Percentiles rank a stretch among this genome's conserved stretches.
These are phyloP conservation scores for Caenorhabditis tropicalis DNA, from an alignment of 1,140 invertebrate species.

Conservation along the genomic window DNA sequence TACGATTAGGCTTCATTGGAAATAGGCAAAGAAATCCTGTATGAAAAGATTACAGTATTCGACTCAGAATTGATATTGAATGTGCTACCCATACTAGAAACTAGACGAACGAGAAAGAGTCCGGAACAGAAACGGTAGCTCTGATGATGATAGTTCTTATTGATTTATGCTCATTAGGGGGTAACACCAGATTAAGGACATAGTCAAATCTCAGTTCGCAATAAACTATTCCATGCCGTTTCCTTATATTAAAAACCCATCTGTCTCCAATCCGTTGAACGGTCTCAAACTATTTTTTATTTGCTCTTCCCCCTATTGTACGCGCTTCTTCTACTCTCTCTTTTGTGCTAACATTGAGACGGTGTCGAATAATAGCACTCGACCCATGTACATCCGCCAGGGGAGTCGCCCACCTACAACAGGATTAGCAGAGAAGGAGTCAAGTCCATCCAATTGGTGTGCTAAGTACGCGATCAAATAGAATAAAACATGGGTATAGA, in stretches of 20 bases:
- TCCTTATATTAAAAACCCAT: conserved; percentile 5
- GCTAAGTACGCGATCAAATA: conserved; percentile 38
- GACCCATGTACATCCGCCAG: neutral
- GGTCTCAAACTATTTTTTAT: neutral
- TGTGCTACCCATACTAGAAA: too few relatives aligned
- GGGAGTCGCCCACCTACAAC: conserved; percentile 38
- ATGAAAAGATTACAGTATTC: too few relatives aligned
- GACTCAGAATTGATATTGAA: too few relatives aligned
- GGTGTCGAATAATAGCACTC: conserved; percentile 43
- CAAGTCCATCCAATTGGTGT: neutral
- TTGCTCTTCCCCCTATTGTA: neutral
- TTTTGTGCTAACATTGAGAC: conserved; percentile 34
- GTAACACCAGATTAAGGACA: too few relatives aligned
- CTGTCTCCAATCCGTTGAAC: neutral
- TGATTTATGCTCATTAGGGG: too few relatives aligned
- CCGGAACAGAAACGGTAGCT: too few relatives aligned
- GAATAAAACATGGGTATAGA: neutral
- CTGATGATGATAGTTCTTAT: too few relatives aligned
- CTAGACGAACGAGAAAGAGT: too few relatives aligned
- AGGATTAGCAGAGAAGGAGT: neutral
- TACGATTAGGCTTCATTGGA: too few relatives aligned
- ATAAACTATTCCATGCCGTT: too few relatives aligned
- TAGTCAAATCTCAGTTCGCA: too few relatives aligned
- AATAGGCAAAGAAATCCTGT: too few relatives aligned
- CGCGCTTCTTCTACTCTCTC: neutral